phyloP scores from a whole-genome alignment of 2,113 vertebrate species.

The Apteryx owenii region DNA sequence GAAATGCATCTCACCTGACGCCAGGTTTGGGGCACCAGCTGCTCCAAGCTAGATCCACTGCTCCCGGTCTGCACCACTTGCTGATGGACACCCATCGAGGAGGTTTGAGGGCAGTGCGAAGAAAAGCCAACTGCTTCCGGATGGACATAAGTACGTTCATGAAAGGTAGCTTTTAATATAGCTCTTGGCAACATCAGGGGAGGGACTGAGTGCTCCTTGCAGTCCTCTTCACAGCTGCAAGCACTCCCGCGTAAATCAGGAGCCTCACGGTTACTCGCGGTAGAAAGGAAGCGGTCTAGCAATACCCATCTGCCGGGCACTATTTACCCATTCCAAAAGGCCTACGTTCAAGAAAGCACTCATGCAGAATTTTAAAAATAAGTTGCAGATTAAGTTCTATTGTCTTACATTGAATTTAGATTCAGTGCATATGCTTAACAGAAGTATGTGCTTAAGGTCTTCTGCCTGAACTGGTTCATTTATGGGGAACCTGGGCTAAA shows the following conservation, averaged over 20 bases:
- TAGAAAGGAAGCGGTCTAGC: too few relatives aligned
- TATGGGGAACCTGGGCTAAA: not conserved
- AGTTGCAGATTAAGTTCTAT: not conserved
- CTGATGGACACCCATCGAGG: not conserved
- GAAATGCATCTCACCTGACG: too few relatives aligned
- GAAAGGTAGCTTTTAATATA: too few relatives aligned
- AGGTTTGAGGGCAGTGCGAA: too few relatives aligned
- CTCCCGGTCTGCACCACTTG: rapidly evolving
- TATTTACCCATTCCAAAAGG: not conserved
- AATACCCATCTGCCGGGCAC: not conserved
- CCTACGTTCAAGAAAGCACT: not conserved
- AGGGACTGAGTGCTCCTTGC: too few relatives aligned
- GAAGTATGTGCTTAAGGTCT: not conserved
- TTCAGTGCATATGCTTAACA: not conserved
- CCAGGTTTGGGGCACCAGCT: not conserved
- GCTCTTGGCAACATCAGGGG: too few relatives aligned
- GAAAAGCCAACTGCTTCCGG: too few relatives aligned
- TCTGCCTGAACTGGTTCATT: not conserved
- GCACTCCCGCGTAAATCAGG: too few relatives aligned
- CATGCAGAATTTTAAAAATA: not conserved
- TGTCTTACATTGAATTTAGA: not conserved
- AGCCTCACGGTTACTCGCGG: too few relatives aligned
- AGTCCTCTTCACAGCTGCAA: too few relatives aligned
- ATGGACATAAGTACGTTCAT: too few relatives aligned
- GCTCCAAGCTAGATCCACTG: not conserved